Conservation (phyloP, 2,797 vertebrate species). For the Margarornis squamiger region DNA sequence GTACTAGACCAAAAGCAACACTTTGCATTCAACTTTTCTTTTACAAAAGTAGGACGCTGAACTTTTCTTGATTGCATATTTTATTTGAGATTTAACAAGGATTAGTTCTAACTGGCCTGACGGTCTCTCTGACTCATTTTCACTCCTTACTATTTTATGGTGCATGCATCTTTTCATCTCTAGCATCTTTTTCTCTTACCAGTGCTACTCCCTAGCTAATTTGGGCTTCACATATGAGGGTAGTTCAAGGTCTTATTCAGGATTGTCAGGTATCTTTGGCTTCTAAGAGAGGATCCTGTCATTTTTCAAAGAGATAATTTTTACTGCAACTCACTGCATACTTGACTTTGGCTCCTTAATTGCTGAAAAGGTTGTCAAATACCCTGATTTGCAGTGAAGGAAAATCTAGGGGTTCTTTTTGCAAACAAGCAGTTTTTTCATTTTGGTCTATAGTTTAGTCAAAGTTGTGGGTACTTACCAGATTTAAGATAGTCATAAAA, state of each 20-base stretch:
- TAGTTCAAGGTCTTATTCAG: neutral
- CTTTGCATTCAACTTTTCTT: conserved; percentile 38
- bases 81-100: conserved; percentile 32
- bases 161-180: neutral
- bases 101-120: conserved; percentile 13
- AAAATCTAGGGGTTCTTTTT: neutral
- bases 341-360: neutral
- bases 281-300: neutral
- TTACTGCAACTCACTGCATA: neutral
- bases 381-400: neutral
- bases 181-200: neutral
- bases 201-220: neutral
- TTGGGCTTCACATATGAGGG: neutral
- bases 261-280: neutral
- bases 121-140: neutral
- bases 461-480: neutral
- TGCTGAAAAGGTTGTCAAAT: neutral
- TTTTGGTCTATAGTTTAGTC: neutral
- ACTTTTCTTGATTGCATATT: conserved; percentile 48
- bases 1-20: conserved; percentile 28
- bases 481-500: neutral
- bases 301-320: neutral
- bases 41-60: conserved; percentile 29
- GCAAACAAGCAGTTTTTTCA: neutral
- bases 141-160: conserved; percentile 19